Conservation (phyloP, 2,113 vertebrate species). For the Puntigrus tetrazona region DNA sequence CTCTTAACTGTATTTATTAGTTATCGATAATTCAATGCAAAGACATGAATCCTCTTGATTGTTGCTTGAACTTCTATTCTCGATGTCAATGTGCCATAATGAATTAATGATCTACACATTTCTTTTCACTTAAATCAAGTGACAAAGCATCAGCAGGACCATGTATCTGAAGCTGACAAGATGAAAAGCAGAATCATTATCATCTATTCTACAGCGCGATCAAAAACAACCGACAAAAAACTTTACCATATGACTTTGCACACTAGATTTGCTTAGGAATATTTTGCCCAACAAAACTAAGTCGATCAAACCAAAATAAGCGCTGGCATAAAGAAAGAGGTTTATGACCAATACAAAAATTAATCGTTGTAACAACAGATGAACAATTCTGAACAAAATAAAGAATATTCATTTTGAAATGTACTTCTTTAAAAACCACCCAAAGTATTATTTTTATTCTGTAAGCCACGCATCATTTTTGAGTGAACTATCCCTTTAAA, state of each 20-base stretch:
- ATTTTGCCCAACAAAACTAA: neutral
- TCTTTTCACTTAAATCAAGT: conserved; percentile 7
- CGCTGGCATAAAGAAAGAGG: neutral
- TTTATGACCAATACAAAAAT: too few relatives aligned
- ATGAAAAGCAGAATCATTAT: neutral
- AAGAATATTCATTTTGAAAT: neutral
- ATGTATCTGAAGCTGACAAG: conserved; percentile 8
- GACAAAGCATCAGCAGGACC: neutral
- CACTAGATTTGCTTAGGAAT: neutral
- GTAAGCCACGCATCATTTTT: neutral
- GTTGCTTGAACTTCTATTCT: neutral
- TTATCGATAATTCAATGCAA: conserved; percentile 3
- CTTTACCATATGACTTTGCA: neutral
- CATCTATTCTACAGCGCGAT: neutral
- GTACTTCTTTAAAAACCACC: neutral
- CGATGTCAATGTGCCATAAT: neutral
- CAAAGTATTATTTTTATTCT: neutral
- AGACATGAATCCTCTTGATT: neutral
- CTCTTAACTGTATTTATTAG: neutral
- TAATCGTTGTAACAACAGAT: too few relatives aligned
- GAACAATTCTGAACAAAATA: neutral
- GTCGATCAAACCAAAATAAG: neutral
- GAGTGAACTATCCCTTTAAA: neutral
- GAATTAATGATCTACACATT: neutral
- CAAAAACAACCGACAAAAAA: neutral